A percentile compares a stretch with the other conserved stretches of the same genome.
Evolutionary conservation across 1,140 invertebrate species (phyloP).

Genomic region (Magallana angulata): DNA sequence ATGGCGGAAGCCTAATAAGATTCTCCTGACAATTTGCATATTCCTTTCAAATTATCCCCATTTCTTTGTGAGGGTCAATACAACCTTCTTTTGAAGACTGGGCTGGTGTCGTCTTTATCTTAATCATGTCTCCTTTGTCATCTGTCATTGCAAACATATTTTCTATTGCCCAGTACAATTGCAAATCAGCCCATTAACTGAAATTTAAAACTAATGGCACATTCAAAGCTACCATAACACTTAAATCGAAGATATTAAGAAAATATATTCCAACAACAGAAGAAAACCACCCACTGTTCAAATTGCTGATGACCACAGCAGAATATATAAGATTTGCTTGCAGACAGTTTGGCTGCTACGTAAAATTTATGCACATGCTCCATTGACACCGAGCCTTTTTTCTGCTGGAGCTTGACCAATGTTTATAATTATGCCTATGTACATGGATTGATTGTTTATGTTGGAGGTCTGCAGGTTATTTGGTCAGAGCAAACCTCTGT

Average conservation of each 20-base stretch:
- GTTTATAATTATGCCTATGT: constrained; percentile 20
- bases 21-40: constrained; percentile 34
- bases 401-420: constrained; percentile 26
- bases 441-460: constrained; percentile 23
- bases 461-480: constrained; percentile 14
- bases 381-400: not conserved
- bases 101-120: not conserved
- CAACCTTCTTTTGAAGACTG: not conserved
- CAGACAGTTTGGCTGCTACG: not conserved
- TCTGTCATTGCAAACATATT: not conserved
- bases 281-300: not conserved
- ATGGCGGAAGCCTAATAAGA: constrained; percentile 21
- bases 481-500: constrained; percentile 10
- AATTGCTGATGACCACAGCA: not conserved
- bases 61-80: not conserved
- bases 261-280: too few relatives aligned
- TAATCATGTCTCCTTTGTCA: constrained; percentile 24
- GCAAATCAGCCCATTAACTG: not conserved
- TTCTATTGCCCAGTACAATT: not conserved
- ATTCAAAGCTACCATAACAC: too few relatives aligned
- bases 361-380: not conserved
- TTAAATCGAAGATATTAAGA: too few relatives aligned
- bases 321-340: constrained; percentile 1
- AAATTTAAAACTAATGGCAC: too few relatives aligned
- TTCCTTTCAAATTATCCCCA: constrained; percentile 21